Evolutionary conservation across 2,888 invertebrate species (phyloP).

Genomic region (Drosophila cognata): DNA sequence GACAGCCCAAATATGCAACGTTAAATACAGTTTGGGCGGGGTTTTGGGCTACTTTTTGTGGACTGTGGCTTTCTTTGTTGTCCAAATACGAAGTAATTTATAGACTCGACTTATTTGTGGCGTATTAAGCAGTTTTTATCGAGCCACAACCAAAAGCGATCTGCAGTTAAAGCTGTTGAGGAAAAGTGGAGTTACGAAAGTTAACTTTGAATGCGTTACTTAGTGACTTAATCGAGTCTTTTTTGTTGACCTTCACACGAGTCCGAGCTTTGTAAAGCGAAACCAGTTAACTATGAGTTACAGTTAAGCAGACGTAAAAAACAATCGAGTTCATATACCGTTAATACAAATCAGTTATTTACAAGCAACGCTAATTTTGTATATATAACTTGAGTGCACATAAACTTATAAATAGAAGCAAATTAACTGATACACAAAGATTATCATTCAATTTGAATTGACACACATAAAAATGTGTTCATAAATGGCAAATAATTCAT

Average conservation of each 20-base stretch:
- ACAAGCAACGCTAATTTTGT: neutral
- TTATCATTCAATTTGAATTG: neutral
- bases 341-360: neutral
- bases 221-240: constrained; percentile 1
- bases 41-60: constrained; percentile 6
- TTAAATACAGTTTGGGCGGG: constrained; percentile 38
- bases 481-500: neutral
- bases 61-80: constrained; percentile 62
- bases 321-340: neutral
- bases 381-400: neutral
- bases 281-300: neutral
- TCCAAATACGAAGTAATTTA: constrained; percentile 32
- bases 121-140: constrained; percentile 22
- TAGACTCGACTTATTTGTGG: constrained; percentile 18
- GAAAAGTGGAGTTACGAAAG: constrained; percentile 15
- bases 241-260: constrained; percentile 12
- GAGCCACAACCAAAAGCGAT: constrained; percentile 12
- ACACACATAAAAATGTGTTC: neutral
- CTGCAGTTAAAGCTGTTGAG: neutral
- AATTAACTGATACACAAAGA: neutral
- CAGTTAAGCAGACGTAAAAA: neutral
- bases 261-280: neutral
- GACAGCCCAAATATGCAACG: constrained; percentile 57
- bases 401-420: neutral
- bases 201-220: constrained; percentile 1